These are phyloP conservation scores for Heteropelma amictum DNA, from an alignment of 2,888 invertebrate genomes.

Conservation along the genomic window DNA sequence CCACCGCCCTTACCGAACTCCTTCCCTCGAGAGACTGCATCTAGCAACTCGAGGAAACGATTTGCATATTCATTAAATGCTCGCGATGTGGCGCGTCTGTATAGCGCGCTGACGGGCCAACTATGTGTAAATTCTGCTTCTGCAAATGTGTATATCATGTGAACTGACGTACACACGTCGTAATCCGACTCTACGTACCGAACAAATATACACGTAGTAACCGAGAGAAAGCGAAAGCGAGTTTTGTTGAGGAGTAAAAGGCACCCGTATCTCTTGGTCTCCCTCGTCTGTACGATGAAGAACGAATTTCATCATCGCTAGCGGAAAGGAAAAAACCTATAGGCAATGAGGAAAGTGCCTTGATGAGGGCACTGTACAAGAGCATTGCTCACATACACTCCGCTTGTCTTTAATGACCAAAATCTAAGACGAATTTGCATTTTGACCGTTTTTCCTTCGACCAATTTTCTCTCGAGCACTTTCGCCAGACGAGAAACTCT, in stretches of 20 bases:
- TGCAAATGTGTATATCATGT: slow-evolving; percentile 5
- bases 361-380: slow-evolving; percentile 15
- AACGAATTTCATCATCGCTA: slow-evolving; percentile 26
- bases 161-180: slow-evolving; percentile 31
- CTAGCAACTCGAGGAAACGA: slow-evolving; percentile 66
- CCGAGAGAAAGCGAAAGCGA: slow-evolving; percentile 29
- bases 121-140: slow-evolving; percentile 27
- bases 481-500: slow-evolving; percentile 1
- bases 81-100: slow-evolving; percentile 56
- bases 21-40: slow-evolving; percentile 61
- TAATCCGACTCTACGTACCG: slow-evolving; percentile 37
- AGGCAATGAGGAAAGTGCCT: slow-evolving; percentile 49
- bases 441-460: slow-evolving; percentile 69
- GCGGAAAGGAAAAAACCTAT: slow-evolving; percentile 15
- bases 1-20: slow-evolving; percentile 2
- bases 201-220: slow-evolving; percentile 25
- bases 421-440: slow-evolving; percentile 75
- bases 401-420: slow-evolving; percentile 73
- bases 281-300: background rate
- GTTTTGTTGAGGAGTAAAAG: slow-evolving; percentile 22
- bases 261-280: background rate
- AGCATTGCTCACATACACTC: slow-evolving; percentile 31
- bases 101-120: slow-evolving; percentile 16
- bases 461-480: slow-evolving; percentile 39
- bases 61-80: slow-evolving; percentile 76